Conservation (phyloP, 2,888 invertebrate species). For the Eutolmus rufibarbis region DNA sequence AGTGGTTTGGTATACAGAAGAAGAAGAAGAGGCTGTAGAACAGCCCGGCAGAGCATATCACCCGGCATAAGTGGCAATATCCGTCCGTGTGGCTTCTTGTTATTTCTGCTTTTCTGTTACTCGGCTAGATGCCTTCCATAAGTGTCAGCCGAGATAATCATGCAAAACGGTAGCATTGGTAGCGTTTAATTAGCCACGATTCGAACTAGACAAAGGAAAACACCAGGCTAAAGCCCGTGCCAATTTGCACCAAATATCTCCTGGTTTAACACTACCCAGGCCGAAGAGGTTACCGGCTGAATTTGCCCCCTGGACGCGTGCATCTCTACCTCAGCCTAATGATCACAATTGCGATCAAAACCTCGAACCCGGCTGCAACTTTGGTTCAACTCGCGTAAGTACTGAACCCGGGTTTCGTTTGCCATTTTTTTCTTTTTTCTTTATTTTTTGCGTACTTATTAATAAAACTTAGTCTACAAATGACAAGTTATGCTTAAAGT, state of each 20-base stretch:
- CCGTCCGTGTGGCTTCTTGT: background rate
- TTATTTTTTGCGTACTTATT: too few relatives aligned
- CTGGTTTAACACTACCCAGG: constrained; percentile 8
- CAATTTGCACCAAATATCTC: constrained; percentile 38
- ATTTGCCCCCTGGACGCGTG: background rate
- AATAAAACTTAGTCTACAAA: too few relatives aligned
- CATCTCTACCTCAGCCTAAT: background rate
- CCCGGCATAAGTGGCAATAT: background rate
- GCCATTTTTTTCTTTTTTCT: background rate
- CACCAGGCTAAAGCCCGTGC: background rate
- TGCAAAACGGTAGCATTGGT: constrained; percentile 33
- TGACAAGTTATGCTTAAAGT: too few relatives aligned
- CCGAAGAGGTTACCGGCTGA: background rate
- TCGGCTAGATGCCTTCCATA: constrained; percentile 1
- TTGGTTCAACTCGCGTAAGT: background rate
- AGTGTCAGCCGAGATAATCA: constrained; percentile 36
- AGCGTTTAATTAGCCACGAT: constrained; percentile 40
- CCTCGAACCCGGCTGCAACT: background rate
- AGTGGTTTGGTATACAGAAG: background rate
- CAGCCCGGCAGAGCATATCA: background rate
- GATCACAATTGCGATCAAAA: background rate
- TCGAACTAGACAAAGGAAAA: constrained; percentile 11
- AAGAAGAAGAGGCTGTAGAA: background rate
- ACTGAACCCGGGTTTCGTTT: background rate
- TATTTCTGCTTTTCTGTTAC: background rate